Evolutionary conservation across 2,797 vertebrate genomes (phyloP).

Genomic region (Sebastes oblongus): DNA sequence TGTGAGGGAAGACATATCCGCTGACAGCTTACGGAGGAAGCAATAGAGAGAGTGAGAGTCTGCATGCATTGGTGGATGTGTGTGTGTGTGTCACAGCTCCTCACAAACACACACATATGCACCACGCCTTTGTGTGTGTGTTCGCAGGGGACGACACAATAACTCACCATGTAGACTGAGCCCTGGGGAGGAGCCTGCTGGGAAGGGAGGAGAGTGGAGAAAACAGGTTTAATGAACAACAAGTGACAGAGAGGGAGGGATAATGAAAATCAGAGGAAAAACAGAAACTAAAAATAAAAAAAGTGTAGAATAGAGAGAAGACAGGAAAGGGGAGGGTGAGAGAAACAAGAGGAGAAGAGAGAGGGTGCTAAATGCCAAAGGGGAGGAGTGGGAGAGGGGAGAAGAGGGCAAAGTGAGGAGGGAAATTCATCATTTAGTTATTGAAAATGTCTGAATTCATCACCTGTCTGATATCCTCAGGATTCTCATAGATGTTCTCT

Average conservation of each 20-base stretch:
- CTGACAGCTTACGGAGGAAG: conserved; percentile 56
- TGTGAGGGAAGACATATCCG: conserved; percentile 57
- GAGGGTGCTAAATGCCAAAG: not conserved
- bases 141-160: conserved; percentile 39
- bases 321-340: not conserved
- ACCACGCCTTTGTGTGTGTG: conserved; percentile 19
- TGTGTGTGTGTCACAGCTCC: conserved; percentile 26
- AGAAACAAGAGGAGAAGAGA: not conserved
- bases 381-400: not conserved
- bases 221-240: conserved; percentile 72
- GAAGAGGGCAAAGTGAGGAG: not conserved
- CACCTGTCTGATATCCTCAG: conserved; percentile 83
- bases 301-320: conserved; percentile 16
- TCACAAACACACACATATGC: conserved; percentile 32
- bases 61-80: conserved; percentile 26
- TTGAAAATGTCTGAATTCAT: conserved; percentile 46
- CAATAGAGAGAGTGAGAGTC: conserved; percentile 23
- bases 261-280: conserved; percentile 30
- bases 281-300: not conserved
- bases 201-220: conserved; percentile 46
- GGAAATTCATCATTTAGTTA: conserved; percentile 37
- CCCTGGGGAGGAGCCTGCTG: conserved; percentile 76
- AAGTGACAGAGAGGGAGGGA: conserved; percentile 52
- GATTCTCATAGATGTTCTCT: conserved; percentile 86
- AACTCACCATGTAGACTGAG: conserved; percentile 86